phyloP scores from a whole-genome alignment of 2,797 vertebrate genomes.

The Tragelaphus oryx region DNA sequence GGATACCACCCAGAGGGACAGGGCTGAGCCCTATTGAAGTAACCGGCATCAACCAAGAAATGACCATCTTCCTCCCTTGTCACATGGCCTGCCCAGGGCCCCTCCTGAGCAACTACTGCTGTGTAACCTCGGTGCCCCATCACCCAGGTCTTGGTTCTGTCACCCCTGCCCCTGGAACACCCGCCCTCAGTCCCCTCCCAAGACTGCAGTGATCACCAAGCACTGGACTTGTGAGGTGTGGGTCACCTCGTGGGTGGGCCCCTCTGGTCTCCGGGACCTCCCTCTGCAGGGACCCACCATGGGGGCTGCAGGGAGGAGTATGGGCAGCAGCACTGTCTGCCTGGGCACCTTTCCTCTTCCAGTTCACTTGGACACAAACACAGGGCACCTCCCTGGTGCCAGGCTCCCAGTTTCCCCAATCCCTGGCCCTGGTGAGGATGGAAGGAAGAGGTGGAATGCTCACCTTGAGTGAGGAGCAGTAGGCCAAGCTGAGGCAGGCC shows the following conservation, averaged over 20 bases:
- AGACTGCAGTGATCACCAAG: background rate
- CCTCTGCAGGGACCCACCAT: background rate
- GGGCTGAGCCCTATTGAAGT: background rate
- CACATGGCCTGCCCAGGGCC: background rate
- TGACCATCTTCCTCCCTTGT: background rate
- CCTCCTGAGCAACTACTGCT: background rate
- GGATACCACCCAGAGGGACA: background rate
- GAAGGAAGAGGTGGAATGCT: conserved; percentile 26
- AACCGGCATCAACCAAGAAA: background rate
- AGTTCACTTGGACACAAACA: background rate
- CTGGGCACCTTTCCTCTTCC: background rate
- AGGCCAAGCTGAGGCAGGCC: conserved; percentile 83
- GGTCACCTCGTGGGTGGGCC: background rate
- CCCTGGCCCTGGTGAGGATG: background rate
- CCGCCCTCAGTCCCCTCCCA: background rate
- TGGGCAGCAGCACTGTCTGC: background rate
- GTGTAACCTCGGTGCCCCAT: background rate
- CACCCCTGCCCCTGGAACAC: background rate
- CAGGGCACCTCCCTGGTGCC: background rate
- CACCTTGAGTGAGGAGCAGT: conserved; percentile 87
- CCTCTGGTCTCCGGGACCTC: background rate
- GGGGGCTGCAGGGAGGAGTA: background rate
- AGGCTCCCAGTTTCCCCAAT: background rate
- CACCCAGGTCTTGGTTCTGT: background rate
- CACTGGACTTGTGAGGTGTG: background rate